Evolutionary conservation across 2,113 vertebrate genomes (phyloP).

Genomic region (Pterocles gutturalis): DNA sequence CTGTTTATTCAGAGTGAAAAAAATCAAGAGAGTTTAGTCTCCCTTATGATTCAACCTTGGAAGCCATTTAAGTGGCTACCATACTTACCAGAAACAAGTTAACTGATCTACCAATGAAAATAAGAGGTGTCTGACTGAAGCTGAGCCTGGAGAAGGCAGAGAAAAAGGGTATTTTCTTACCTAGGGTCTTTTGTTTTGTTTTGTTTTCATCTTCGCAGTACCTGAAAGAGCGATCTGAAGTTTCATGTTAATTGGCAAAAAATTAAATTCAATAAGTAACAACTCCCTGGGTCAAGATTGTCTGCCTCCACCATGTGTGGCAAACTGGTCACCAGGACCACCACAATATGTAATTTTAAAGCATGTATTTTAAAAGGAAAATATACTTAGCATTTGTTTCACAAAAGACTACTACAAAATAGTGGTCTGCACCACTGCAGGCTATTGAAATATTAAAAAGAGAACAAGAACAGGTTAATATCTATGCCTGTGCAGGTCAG

Average conservation of each 20-base stretch:
- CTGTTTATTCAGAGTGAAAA: background rate
- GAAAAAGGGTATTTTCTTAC: background rate
- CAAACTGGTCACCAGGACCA: background rate
- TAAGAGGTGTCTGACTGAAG: background rate
- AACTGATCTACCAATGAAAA: background rate
- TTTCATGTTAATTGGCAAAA: background rate
- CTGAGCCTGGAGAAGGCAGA: background rate
- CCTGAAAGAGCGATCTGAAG: background rate
- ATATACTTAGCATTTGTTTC: background rate
- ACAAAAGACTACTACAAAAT: background rate
- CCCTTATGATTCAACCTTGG: background rate
- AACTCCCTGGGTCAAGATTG: background rate
- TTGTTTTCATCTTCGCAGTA: background rate
- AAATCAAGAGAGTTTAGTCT: background rate
- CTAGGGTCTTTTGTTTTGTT: background rate
- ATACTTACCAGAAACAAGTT: background rate
- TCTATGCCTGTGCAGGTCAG: background rate
- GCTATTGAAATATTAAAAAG: background rate
- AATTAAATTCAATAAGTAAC: background rate
- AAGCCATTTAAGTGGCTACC: background rate
- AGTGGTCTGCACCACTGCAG: background rate
- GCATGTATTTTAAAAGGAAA: background rate
- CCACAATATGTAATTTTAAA: background rate
- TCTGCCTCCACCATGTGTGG: fast-evolving
- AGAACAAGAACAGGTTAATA: background rate